These are phyloP conservation scores for Fabriciana adippe DNA, from an alignment of 2,888 invertebrate species.

Conservation along the genomic window DNA sequence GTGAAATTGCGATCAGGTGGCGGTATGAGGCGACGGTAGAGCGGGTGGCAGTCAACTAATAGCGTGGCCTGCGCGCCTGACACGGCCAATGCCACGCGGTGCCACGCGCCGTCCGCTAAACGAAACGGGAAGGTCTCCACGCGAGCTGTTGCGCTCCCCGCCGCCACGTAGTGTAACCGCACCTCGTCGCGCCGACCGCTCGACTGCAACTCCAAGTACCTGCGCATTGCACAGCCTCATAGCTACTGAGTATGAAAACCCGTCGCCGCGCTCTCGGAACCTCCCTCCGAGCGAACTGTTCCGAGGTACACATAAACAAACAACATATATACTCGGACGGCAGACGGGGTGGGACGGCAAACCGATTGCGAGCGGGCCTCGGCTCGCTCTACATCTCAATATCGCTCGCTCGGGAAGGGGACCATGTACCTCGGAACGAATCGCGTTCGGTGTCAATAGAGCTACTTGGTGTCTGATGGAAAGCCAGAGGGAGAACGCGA, in stretches of 20 bases:
- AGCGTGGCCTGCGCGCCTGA: conserved; percentile 92
- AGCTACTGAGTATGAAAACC: conserved; percentile 42
- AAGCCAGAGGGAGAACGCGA: conserved; percentile 58
- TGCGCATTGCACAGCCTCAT: conserved; percentile 67
- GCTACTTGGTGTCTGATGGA: conserved; percentile 58
- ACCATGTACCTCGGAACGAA: conserved; percentile 83
- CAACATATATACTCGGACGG: conserved; percentile 68
- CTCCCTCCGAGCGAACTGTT: conserved; percentile 73
- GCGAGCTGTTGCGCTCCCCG: conserved; percentile 84
- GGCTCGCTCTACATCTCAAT: conserved; percentile 83
- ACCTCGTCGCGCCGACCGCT: conserved; percentile 94
- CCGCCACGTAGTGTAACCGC: conserved; percentile 90
- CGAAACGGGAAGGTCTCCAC: conserved; percentile 94
- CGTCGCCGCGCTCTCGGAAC: conserved; percentile 50
- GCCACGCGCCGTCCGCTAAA: conserved; percentile 94
- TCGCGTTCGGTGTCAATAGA: conserved; percentile 72
- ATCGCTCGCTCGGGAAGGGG: conserved; percentile 81
- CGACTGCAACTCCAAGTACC: conserved; percentile 95
- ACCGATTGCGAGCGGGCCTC: conserved; percentile 62
- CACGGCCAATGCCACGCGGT: conserved; percentile 91
- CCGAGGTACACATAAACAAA: conserved; percentile 82
- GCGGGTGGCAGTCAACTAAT: conserved; percentile 92
- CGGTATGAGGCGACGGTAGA: conserved; percentile 90
- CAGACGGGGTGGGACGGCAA: conserved; percentile 59
- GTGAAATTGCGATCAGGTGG: conserved; percentile 90